Base-by-base conservation (phyloP, 2,888 invertebrate genomes). In the Drosophila nigricruria region DNA sequence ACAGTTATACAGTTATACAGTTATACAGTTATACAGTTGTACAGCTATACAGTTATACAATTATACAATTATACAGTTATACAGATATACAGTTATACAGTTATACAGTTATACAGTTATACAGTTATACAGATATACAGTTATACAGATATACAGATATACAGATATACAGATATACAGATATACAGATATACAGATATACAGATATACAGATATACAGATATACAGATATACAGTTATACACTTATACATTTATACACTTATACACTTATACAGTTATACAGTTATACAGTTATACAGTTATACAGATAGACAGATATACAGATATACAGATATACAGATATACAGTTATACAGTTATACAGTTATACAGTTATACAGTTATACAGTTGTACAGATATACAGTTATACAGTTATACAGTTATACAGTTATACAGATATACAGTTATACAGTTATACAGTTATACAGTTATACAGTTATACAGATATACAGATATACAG, bases 241-340 rank as follows among this genome's bases (percentile, higher is more conserved):
- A 38, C 10, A 47, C 12, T 30, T 30, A 49, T n/a, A n/a, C n/a
- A n/a, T 18, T 30, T 18, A 49, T 30, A 30, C 27, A 47, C 27
- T 18, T 47, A 47, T n/a, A n/a, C n/a, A n/a, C n/a, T n/a, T n/a
- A 47, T 47, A 47, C n/a, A 47, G 45, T n/a, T n/a, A 47, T 27
- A 27, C 18, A 40, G 40, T n/a, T n/a, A 40, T 40, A 40, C n/a
- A 45, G n/a, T n/a, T n/a, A 25, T n/a, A 45, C 25, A 47, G 45
- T n/a, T n/a, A 47, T 45, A 45, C 18, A 40, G 40, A 40, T 40
- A 18, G n/a, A n/a, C 25, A 47, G 45, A 47, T 47, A 47, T 30
- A 47, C 27, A 27, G 27, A 45, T 45, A 45, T 40, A 40, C 18
- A 40, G 16, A 47, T 27, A 45, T 42, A 45, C 16, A 47, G 47